Conservation (phyloP, 2,113 vertebrate genomes). For the Ptyas mucosa region DNA sequence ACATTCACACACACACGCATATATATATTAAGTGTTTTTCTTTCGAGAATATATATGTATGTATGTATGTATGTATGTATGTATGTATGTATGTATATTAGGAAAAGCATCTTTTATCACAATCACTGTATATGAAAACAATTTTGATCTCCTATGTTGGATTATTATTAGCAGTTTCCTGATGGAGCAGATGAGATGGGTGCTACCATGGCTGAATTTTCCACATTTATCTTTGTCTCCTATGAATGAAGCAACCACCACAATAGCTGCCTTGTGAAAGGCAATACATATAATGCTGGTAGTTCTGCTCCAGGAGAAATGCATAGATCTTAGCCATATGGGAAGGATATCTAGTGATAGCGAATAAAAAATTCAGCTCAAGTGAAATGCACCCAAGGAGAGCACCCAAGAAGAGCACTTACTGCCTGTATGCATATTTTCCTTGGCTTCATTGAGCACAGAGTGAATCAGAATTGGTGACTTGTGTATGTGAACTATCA, state of each 20-base stretch:
- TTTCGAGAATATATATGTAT: too few relatives aligned
- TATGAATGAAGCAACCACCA: neutral
- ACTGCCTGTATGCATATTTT: neutral
- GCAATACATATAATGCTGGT: neutral
- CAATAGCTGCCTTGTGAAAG: rapidly evolving
- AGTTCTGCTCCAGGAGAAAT: rapidly evolving
- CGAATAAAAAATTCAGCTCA: rapidly evolving
- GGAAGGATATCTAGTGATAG: neutral
- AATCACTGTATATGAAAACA: neutral
- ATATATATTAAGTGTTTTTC: too few relatives aligned
- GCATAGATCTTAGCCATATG: neutral
- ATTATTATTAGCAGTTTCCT: neutral
- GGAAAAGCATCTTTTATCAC: neutral
- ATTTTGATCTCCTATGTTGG: neutral
- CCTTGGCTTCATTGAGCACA: neutral
- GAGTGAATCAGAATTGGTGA: neutral
- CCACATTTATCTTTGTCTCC: neutral
- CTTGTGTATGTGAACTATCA: neutral
- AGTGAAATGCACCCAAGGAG: neutral
- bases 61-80: too few relatives aligned
- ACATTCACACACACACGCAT: too few relatives aligned
- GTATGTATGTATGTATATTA: too few relatives aligned
- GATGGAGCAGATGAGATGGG: rapidly evolving
- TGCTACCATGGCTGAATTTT: rapidly evolving
- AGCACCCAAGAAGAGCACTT: too few relatives aligned